A percentile compares a stretch with the other conserved stretches of the same genome.
phyloP scores from a whole-genome alignment of 2,113 vertebrate genomes.

The Epinephelus cyanopodus region DNA sequence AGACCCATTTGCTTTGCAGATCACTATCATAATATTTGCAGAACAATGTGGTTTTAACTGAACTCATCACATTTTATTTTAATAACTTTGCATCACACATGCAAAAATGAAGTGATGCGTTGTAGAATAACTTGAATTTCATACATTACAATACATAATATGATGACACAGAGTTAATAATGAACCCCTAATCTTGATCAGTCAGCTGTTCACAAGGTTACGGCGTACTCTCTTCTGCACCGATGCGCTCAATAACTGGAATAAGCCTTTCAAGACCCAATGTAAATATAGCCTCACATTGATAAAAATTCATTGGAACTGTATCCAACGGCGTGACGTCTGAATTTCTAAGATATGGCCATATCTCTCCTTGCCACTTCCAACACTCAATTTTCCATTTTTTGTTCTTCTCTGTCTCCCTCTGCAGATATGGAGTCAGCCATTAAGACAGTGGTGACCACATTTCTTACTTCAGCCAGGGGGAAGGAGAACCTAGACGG shows the following conservation, averaged over 20 bases:
- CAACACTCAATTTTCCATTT: conserved; percentile 12
- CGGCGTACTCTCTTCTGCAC: neutral
- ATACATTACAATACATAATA: neutral
- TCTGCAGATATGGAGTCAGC: conserved; percentile 79
- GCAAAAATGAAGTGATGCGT: neutral
- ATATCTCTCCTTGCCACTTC: conserved; percentile 17
- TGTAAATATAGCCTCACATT: conserved; percentile 9
- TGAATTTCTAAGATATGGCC: conserved; percentile 30
- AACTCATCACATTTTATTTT: neutral
- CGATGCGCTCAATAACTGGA: conserved; percentile 18
- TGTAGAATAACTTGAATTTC: neutral
- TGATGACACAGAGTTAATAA: neutral
- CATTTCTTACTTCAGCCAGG: conserved; percentile 68
- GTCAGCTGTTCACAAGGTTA: conserved; percentile 8
- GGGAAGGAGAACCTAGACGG: conserved; percentile 73
- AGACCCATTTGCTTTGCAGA: neutral
- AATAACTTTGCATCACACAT: neutral
- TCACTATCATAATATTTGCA: neutral
- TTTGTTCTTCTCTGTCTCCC: conserved; percentile 32
- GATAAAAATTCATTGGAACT: conserved; percentile 10
- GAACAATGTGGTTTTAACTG: neutral
- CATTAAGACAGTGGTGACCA: conserved; percentile 78
- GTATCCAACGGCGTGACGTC: conserved; percentile 5
- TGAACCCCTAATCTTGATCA: conserved; percentile 1
- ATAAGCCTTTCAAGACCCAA: neutral